Percentiles rank a stretch among this genome's conserved stretches.
These are phyloP conservation scores for Mionectes olivaceus DNA, from an alignment of 2,797 vertebrate species.

Conservation along the genomic window DNA sequence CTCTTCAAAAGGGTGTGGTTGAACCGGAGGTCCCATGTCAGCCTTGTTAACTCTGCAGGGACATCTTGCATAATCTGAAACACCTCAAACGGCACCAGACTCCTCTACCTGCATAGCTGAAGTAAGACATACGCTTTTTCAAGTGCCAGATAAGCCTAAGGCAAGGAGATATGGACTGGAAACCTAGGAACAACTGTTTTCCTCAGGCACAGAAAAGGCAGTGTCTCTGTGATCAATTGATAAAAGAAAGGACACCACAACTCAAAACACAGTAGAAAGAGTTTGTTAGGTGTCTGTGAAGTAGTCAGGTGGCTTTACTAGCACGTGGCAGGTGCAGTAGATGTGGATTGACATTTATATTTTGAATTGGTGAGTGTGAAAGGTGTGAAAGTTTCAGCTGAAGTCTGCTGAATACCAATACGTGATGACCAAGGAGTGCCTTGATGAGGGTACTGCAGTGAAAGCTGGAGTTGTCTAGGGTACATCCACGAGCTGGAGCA, in stretches of 20 bases:
- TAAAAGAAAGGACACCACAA: neutral
- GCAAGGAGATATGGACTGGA: neutral
- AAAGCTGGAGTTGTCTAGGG: neutral
- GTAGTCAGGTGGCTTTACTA: neutral
- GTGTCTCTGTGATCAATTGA: neutral
- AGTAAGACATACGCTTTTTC: neutral
- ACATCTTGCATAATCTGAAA: neutral
- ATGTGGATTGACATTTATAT: neutral
- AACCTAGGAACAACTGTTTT: neutral
- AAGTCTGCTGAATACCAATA: neutral
- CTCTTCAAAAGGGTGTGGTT: neutral
- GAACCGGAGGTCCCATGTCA: neutral
- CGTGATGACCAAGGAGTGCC: neutral
- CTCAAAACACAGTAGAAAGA: neutral
- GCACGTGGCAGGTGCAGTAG: fast-evolving
- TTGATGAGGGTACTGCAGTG: neutral
- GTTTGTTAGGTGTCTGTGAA: neutral
- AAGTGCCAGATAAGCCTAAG: neutral
- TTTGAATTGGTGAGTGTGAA: neutral
- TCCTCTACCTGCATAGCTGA: neutral
- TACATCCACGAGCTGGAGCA: neutral
- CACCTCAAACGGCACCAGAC: neutral
- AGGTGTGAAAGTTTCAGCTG: neutral
- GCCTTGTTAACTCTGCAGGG: neutral
- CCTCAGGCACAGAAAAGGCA: neutral